Base-by-base conservation (phyloP, 1,140 invertebrate species). In the Drosophila malerkotliana region DNA sequence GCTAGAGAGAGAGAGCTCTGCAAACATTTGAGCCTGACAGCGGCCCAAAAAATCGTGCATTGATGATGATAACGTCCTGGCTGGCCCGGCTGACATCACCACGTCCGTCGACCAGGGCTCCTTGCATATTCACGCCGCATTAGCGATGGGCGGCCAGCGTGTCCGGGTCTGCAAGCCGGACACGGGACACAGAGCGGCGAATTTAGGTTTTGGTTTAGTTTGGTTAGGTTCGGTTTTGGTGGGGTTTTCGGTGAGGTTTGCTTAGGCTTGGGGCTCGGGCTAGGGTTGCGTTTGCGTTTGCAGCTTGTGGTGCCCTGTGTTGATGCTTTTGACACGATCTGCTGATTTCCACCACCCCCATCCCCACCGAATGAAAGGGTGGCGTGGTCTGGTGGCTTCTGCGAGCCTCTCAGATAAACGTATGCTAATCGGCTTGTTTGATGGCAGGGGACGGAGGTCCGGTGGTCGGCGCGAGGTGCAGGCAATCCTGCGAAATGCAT, bases 101-200 rank as follows among this genome's bases (percentile, higher is more conserved):
- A 47, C 62, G 61, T 63, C 59, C 53, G 41, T 77, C 56, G 53
- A 41, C 67, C 53, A 54, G 62, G 28, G 52, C 44, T 53, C 59
- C 47, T 66, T 88, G 83, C 83, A 88, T 88, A 88, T 88, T 88
- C 79, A 88, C 83, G 83, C 75, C 72, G 83, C 83, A 88, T 88
- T 88, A 88, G 83, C 75, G 39, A 54, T 68, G 41, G 55, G 51
- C 63, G 79, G 52, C 59, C 71, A 61, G 54, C 52, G 71, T 69
- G 26, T 54, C 59, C 59, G 49, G 49, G 59, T 63, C 66, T 69
- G 66, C 63, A 39, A 68, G 26, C 52, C 66, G 66, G 66, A 69
- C 51, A 47, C 63, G 47, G 62, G 45, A 41, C 47, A 44, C 41
- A 6, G 41, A 18, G 15, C 41, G 61, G 47, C 32, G 72, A 54